Percentiles rank a stretch among this genome's conserved stretches.
These are phyloP conservation scores for Apomyelois bistriatella DNA, from an alignment of 2,888 invertebrate genomes.

Conservation along the genomic window DNA sequence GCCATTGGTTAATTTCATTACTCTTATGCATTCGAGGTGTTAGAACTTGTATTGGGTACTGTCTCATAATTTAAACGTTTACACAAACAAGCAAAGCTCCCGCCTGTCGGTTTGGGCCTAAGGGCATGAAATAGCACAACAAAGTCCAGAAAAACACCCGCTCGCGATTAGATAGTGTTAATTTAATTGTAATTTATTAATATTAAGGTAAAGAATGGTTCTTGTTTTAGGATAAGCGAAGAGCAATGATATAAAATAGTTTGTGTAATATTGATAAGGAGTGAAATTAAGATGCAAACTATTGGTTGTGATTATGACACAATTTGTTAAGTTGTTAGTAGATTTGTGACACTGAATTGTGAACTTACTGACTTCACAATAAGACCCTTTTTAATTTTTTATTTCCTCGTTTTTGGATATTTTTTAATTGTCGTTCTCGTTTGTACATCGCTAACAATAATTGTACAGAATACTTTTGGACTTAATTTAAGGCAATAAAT, in stretches of 20 bases:
- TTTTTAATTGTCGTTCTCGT: conserved; percentile 76
- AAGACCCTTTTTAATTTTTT: conserved; percentile 60
- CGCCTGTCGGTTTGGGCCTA: conserved; percentile 13
- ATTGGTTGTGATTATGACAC: conserved; percentile 80
- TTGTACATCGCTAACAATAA: conserved; percentile 80
- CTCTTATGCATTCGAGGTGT: too few relatives aligned
- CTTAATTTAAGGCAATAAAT: conserved; percentile 81
- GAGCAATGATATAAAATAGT: conserved; percentile 79
- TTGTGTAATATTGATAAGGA: conserved; percentile 77
- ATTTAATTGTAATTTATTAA: conserved; percentile 75
- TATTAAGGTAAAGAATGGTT: conserved; percentile 75
- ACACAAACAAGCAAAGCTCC: neutral
- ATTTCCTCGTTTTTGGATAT: conserved; percentile 58
- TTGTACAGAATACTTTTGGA: conserved; percentile 80
- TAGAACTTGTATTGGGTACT: too few relatives aligned
- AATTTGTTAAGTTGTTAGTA: conserved; percentile 78
- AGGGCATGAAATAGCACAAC: conserved; percentile 56
- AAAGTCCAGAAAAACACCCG: conserved; percentile 72
- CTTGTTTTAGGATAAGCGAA: conserved; percentile 78
- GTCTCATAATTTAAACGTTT: too few relatives aligned
- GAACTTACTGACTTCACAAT: conserved; percentile 64
- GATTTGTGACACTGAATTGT: conserved; percentile 64
- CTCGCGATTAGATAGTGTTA: conserved; percentile 76
- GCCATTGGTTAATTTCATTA: too few relatives aligned
- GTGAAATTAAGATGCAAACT: conserved; percentile 78